phyloP scores from a whole-genome alignment of 2,888 invertebrate species.

The Xanthorhoe designata region DNA sequence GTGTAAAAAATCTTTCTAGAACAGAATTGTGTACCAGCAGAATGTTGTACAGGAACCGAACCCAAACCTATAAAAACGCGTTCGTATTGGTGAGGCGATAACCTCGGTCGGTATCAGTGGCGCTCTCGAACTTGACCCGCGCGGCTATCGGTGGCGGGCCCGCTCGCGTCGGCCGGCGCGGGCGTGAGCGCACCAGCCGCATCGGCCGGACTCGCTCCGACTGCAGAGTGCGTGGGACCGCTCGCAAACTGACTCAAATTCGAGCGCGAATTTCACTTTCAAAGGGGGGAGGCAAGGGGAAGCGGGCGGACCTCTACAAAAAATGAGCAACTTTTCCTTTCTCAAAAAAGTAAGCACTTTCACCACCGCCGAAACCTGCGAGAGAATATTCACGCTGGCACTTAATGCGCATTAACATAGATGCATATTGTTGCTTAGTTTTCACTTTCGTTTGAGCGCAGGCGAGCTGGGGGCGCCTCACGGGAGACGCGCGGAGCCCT shows the following conservation, averaged over 20 bases:
- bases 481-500: background rate
- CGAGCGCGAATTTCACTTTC: slow-evolving; percentile 73
- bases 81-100: slow-evolving; percentile 14
- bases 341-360: slow-evolving; percentile 82
- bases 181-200: background rate
- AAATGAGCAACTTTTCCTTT: slow-evolving; percentile 83
- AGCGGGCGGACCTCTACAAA: slow-evolving; percentile 68
- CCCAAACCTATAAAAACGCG: background rate
- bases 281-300: slow-evolving; percentile 45
- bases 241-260: slow-evolving; percentile 21
- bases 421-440: slow-evolving; percentile 49
- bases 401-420: slow-evolving; percentile 54
- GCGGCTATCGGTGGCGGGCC: slow-evolving; percentile 12
- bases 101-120: slow-evolving; percentile 21
- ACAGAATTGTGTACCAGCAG: no score
- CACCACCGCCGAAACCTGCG: slow-evolving; percentile 75
- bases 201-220: background rate
- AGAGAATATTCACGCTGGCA: slow-evolving; percentile 57
- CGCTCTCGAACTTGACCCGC: slow-evolving; percentile 27
- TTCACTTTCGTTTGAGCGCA: slow-evolving; percentile 51
- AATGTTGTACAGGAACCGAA: no score
- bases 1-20: no score
- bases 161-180: background rate
- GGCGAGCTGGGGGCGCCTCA: background rate
- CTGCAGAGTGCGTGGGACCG: background rate